Percentiles rank a stretch among this genome's conserved stretches.
Evolutionary conservation across 2,797 vertebrate species (phyloP).

Genomic region (Pygocentrus nattereri): DNA sequence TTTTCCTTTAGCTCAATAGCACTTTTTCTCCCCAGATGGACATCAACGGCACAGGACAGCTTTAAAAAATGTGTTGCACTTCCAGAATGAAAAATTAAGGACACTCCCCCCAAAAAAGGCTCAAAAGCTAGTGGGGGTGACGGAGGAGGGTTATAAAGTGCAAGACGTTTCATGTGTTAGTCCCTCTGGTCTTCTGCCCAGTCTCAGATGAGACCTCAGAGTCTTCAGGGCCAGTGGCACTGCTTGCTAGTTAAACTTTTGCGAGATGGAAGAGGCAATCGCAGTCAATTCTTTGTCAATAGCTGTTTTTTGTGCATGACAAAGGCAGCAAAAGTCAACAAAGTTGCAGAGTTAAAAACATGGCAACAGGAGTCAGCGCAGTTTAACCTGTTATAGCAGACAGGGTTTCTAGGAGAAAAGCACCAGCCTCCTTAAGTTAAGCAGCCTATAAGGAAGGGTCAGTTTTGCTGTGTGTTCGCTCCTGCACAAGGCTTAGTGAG

Average conservation of each 20-base stretch:
- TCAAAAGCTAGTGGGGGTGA: conserved; percentile 58
- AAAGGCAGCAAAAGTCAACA: conserved; percentile 25
- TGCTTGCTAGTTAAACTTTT: conserved; percentile 15
- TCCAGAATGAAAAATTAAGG: conserved; percentile 61
- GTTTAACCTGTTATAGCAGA: conserved; percentile 48
- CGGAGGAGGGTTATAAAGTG: conserved; percentile 73
- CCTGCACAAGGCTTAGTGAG: not conserved
- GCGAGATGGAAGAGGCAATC: conserved; percentile 28
- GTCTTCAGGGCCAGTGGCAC: conserved; percentile 15
- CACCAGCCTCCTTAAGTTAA: conserved; percentile 40
- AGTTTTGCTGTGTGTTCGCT: conserved; percentile 45
- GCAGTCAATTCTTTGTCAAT: conserved; percentile 14
- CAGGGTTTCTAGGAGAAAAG: conserved; percentile 40
- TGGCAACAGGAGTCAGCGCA: conserved; percentile 12
- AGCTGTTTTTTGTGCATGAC: conserved; percentile 1
- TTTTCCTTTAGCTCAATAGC: not conserved
- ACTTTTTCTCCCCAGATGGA: conserved; percentile 21
- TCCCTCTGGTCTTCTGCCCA: conserved; percentile 56
- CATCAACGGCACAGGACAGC: conserved; percentile 24
- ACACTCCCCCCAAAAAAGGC: conserved; percentile 33
- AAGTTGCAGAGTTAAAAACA: conserved; percentile 7
- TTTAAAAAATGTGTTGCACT: conserved; percentile 43
- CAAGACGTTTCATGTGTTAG: conserved; percentile 68
- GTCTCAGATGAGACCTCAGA: not conserved
- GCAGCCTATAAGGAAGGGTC: conserved; percentile 1